These are phyloP conservation scores for Heliconius ismenius DNA, from an alignment of 2,888 invertebrate genomes.

Conservation along the genomic window DNA sequence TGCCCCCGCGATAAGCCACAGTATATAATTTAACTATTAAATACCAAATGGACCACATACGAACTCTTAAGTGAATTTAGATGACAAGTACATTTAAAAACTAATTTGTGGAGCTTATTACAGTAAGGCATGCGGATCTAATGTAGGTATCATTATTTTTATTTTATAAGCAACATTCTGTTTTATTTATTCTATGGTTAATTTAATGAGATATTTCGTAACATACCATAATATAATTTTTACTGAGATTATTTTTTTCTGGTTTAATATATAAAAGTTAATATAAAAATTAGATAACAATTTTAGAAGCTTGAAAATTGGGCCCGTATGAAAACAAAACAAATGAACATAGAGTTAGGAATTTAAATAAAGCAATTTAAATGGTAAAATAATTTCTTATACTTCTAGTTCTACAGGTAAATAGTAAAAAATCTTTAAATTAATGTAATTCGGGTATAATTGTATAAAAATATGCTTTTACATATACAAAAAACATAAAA, in stretches of 20 bases:
- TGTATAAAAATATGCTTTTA: no score
- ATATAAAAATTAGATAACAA: not conserved
- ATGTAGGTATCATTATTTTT: not conserved
- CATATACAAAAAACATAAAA: no score
- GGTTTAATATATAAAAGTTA: not conserved
- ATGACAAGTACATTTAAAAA: not conserved
- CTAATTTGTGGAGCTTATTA: not conserved
- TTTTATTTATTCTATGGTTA: not conserved
- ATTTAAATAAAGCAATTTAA: not conserved
- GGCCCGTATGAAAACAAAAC: no score
- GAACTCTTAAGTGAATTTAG: constrained; percentile 10
- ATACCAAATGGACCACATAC: constrained; percentile 2
- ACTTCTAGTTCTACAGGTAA: no score
- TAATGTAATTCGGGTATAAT: no score
- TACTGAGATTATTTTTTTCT: not conserved
- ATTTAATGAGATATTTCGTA: not conserved
- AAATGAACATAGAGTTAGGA: not conserved
- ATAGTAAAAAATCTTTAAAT: no score
- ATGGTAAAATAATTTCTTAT: no score
- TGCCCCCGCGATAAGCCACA: not conserved
- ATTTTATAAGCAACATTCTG: not conserved
- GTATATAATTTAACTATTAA: not conserved
- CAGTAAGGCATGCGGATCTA: constrained; percentile 6
- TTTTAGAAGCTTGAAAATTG: not conserved
- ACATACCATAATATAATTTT: not conserved